phyloP scores from a whole-genome alignment of 2,888 invertebrate species.

The Gari tellinella region DNA sequence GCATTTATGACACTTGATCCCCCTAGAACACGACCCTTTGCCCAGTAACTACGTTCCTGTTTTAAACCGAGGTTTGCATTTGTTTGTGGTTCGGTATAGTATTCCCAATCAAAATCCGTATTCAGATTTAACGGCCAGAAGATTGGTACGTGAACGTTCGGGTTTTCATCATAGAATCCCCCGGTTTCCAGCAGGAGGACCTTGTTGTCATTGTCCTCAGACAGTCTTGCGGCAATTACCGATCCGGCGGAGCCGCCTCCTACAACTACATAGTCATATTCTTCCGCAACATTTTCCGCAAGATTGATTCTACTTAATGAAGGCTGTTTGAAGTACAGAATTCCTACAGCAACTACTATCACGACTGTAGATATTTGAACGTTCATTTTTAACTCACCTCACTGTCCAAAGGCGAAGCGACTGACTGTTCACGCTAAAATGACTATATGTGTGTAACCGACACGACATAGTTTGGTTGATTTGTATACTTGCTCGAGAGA shows the following conservation, averaged over 20 bases:
- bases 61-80: conserved; percentile 44
- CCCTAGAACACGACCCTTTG: conserved; percentile 20
- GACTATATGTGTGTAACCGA: too few species aligned
- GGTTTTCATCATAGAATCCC: conserved; percentile 81
- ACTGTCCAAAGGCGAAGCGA: too few species aligned
- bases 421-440: too few species aligned
- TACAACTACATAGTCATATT: too few species aligned
- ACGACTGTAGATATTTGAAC: too few species aligned
- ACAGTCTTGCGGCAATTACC: too few species aligned
- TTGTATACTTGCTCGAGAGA: too few species aligned
- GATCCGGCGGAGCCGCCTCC: too few species aligned
- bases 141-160: conserved; percentile 84
- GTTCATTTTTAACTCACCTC: too few species aligned
- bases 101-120: conserved; percentile 80
- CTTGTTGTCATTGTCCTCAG: neutral
- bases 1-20: conserved; percentile 21
- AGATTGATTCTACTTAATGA: neutral
- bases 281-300: neutral
- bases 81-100: conserved; percentile 84
- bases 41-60: conserved; percentile 15
- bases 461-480: too few species aligned
- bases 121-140: conserved; percentile 82
- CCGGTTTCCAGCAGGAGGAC: conserved; percentile 84
- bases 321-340: too few species aligned
- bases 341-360: too few species aligned